Percentiles rank a stretch among this genome's conserved stretches.
Evolutionary conservation across 2,113 vertebrate species (phyloP).

Genomic region (Oncorhynchus nerka): DNA sequence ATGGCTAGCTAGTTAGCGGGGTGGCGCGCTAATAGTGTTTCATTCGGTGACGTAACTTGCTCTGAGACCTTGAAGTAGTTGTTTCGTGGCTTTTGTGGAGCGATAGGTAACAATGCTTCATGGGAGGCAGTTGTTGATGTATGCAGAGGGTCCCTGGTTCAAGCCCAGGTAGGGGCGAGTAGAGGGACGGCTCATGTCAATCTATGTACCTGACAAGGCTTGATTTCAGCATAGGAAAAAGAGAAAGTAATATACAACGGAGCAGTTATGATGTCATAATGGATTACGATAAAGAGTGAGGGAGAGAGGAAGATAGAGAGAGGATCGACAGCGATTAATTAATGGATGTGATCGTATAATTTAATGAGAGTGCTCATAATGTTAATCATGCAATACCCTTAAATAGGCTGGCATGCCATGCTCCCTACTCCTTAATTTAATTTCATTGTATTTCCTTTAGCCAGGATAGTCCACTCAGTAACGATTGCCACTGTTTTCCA

Average conservation of each 20-base stretch:
- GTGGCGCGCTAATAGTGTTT: too few relatives aligned
- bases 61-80: too few relatives aligned
- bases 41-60: too few relatives aligned
- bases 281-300: not conserved
- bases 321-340: not conserved
- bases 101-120: too few relatives aligned
- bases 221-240: not conserved
- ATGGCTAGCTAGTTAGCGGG: too few relatives aligned
- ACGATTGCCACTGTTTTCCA: too few relatives aligned
- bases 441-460: too few relatives aligned
- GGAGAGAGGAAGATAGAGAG: not conserved
- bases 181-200: not conserved
- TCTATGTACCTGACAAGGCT: not conserved
- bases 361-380: not conserved
- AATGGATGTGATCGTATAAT: not conserved
- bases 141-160: too few relatives aligned
- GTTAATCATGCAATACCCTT: not conserved
- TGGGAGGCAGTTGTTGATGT: too few relatives aligned
- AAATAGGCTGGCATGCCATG: constrained; percentile 10
- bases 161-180: too few relatives aligned
- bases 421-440: not conserved
- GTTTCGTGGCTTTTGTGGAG: too few relatives aligned
- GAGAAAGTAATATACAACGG: not conserved
- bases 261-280: not conserved
- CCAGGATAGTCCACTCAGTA: too few relatives aligned